Percentiles rank a stretch among this genome's conserved stretches.
Evolutionary conservation across 2,888 invertebrate genomes (phyloP).

Genomic region (Caradrina kadenii): DNA sequence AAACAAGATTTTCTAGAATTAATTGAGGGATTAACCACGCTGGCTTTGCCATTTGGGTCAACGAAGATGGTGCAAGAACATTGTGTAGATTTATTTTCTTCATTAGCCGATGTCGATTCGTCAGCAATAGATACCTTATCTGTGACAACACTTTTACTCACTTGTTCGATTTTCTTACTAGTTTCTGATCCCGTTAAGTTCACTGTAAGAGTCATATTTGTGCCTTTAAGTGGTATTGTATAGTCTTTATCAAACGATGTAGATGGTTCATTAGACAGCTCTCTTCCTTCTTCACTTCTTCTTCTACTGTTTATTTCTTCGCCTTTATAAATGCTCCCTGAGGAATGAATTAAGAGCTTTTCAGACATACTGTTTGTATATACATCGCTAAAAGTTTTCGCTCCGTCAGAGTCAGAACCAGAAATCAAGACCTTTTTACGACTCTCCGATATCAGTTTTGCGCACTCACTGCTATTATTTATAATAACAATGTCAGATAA

Average conservation of each 20-base stretch:
- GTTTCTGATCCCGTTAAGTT: conserved; percentile 67
- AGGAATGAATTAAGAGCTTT: conserved; percentile 41
- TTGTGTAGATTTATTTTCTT: conserved; percentile 79
- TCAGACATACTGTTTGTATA: conserved; percentile 46
- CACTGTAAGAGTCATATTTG: conserved; percentile 84
- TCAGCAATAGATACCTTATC: conserved; percentile 66
- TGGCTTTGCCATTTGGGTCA: conserved; percentile 22
- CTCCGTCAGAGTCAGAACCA: conserved; percentile 52
- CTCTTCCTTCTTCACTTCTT: neutral
- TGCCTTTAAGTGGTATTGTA: conserved; percentile 84
- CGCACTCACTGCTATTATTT: conserved; percentile 72
- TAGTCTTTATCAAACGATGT: conserved; percentile 62
- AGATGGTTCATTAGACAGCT: neutral
- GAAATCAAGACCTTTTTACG: conserved; percentile 66
- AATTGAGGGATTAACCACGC: conserved; percentile 1
- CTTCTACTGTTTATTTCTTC: conserved; percentile 19
- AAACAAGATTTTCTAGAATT: conserved; percentile 22
- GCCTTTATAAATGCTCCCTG: conserved; percentile 13
- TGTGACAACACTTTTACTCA: conserved; percentile 69
- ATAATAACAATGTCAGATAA: conserved; percentile 82
- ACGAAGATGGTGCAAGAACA: conserved; percentile 56
- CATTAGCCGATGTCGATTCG: conserved; percentile 73
- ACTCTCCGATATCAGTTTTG: conserved; percentile 74
- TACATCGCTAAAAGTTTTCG: conserved; percentile 51
- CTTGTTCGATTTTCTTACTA: conserved; percentile 32